A percentile compares a stretch with the other conserved stretches of the same genome.
Conservation (phyloP, 2,113 vertebrate species). For the Gracilinanus agilis region DNA sequence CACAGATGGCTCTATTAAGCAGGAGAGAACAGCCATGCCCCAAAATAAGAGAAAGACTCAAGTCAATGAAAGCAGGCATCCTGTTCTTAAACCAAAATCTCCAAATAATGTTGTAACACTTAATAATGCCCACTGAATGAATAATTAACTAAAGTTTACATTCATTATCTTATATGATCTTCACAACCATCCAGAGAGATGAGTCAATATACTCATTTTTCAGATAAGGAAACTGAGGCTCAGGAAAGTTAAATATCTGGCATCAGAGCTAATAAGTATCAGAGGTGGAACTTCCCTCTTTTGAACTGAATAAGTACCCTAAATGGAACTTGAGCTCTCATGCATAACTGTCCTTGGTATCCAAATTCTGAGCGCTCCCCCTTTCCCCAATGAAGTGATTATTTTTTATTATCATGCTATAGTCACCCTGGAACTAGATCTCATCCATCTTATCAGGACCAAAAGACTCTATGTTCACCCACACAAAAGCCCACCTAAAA, state of each 20-base stretch:
- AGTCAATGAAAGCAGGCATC: not conserved
- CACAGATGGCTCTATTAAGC: slow-evolving; percentile 89
- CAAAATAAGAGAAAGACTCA: not conserved
- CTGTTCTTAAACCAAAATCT: not conserved
- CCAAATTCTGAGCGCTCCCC: not conserved
- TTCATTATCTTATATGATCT: not conserved
- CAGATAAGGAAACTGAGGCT: not conserved
- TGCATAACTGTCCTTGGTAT: not conserved
- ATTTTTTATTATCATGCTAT: too few species aligned
- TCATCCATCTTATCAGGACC: not conserved
- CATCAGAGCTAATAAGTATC: not conserved
- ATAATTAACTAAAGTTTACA: not conserved
- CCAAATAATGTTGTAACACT: not conserved
- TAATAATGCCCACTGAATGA: not conserved
- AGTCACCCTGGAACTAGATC: not conserved
- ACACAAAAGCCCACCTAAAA: not conserved
- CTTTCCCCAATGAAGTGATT: not conserved
- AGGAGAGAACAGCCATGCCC: not conserved
- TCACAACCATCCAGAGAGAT: not conserved
- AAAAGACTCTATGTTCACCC: not conserved
- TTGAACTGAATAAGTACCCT: not conserved
- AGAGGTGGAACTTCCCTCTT: not conserved
- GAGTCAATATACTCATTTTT: not conserved
- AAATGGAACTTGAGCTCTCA: not conserved
- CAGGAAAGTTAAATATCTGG: not conserved